Percentiles rank a stretch among this genome's conserved stretches.
Evolutionary conservation across 2,888 invertebrate genomes (phyloP).

Genomic region (Oligia fasciuncula): DNA sequence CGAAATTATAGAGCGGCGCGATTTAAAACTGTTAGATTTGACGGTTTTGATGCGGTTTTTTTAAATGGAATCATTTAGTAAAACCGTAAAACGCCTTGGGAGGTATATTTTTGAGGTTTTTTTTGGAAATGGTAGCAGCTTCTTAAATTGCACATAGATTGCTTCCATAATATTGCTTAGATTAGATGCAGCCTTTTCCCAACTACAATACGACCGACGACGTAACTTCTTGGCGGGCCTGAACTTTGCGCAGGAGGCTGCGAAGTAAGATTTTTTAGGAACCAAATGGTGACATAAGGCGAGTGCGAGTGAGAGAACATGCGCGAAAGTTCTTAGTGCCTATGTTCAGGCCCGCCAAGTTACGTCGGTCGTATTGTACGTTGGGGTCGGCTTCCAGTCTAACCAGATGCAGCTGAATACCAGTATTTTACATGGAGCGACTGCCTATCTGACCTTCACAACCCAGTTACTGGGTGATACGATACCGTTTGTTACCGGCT

Average conservation of each 20-base stretch:
- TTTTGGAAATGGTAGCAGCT: conserved; percentile 30
- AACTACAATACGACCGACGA: neutral
- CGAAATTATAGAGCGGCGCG: conserved; percentile 84
- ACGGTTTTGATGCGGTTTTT: conserved; percentile 68
- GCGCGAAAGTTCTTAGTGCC: no score
- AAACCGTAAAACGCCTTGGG: conserved; percentile 70
- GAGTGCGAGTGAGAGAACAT: no score
- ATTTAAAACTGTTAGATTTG: conserved; percentile 78
- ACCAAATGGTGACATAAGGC: no score
- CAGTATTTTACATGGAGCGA: neutral
- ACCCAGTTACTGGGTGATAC: no score
- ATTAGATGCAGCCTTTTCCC: neutral
- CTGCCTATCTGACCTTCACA: no score
- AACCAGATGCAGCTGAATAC: neutral
- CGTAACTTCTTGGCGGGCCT: no score
- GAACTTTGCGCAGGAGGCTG: no score
- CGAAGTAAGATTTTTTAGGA: no score
- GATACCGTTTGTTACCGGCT: no score
- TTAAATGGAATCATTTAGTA: conserved; percentile 50
- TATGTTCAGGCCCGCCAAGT: no score
- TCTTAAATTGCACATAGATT: conserved; percentile 21
- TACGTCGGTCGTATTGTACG: no score
- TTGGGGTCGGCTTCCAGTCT: neutral
- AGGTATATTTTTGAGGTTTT: conserved; percentile 62
- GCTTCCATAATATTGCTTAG: neutral